phyloP scores from a whole-genome alignment of 2,888 invertebrate species.

The Drosophila basisetae region DNA sequence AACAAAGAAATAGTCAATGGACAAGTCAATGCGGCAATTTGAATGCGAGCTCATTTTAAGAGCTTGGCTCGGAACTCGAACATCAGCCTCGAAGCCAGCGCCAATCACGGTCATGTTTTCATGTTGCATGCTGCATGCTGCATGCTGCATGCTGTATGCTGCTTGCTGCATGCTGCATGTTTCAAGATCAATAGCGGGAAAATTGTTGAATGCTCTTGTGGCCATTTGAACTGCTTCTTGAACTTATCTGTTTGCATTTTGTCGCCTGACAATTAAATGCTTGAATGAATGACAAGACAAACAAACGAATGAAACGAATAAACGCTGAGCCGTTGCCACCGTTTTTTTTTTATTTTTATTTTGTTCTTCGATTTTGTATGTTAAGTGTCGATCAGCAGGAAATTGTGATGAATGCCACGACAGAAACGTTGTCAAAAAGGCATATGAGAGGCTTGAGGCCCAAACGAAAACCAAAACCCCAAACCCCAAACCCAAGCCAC shows the following conservation, averaged over 20 bases:
- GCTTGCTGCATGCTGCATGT: conserved; percentile 50
- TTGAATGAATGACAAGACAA: conserved; percentile 76
- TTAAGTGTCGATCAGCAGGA: conserved; percentile 72
- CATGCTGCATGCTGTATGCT: conserved; percentile 32
- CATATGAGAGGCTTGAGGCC: conserved; percentile 51
- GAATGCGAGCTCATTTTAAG: conserved; percentile 76
- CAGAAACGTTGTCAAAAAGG: conserved; percentile 58
- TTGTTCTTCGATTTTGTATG: conserved; percentile 11
- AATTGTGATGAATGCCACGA: conserved; percentile 64
- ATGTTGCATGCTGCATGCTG: conserved; percentile 53
- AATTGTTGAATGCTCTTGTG: conserved; percentile 56
- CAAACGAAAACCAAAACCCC: not conserved
- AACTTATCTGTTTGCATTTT: conserved; percentile 78
- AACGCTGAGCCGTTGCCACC: conserved; percentile 32
- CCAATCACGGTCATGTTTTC: conserved; percentile 65
- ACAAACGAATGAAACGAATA: conserved; percentile 34
- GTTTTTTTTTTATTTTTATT: not conserved
- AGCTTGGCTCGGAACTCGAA: conserved; percentile 37
- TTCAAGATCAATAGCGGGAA: conserved; percentile 67
- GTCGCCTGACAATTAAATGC: conserved; percentile 79
- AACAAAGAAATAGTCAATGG: conserved; percentile 57
- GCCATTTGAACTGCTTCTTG: conserved; percentile 61
- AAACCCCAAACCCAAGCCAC: conserved; percentile 5
- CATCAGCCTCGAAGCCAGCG: conserved; percentile 27
- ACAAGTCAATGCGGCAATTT: conserved; percentile 77